Percentiles rank a stretch among this genome's conserved stretches.
These are phyloP conservation scores for Cheilosia impressa DNA, from an alignment of 2,888 invertebrate genomes.

Conservation along the genomic window DNA sequence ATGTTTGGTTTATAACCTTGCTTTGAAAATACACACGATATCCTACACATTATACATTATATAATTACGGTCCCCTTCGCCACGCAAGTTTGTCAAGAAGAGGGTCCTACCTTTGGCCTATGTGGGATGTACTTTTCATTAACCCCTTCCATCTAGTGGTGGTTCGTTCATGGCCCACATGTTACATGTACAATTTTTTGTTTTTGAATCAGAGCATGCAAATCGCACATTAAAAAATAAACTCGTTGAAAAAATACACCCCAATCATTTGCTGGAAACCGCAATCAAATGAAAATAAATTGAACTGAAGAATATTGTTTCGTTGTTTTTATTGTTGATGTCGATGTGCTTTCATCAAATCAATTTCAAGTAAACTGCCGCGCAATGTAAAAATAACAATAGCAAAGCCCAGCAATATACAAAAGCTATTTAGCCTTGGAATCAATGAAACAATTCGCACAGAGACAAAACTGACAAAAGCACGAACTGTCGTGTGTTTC, in stretches of 20 bases:
- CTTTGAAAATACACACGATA: too few relatives aligned
- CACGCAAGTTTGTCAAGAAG: too few relatives aligned
- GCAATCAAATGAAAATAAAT: conserved; percentile 34
- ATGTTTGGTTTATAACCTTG: too few relatives aligned
- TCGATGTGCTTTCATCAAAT: conserved; percentile 12
- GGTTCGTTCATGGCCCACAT: neutral
- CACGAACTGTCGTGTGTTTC: conserved; percentile 1
- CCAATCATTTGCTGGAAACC: conserved; percentile 1
- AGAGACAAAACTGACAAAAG: conserved; percentile 1
- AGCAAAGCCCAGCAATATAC: neutral
- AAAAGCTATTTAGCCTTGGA: conserved; percentile 49
- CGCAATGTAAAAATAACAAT: neutral
- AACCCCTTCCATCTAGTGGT: too few relatives aligned
- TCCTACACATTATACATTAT: too few relatives aligned
- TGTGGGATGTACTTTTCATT: too few relatives aligned
- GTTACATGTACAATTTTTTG: neutral
- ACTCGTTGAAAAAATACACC: neutral
- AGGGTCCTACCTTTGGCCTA: too few relatives aligned
- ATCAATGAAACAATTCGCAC: conserved; percentile 22
- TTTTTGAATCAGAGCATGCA: too few relatives aligned
- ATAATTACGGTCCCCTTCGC: too few relatives aligned
- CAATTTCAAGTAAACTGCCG: conserved; percentile 31
- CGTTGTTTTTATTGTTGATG: conserved; percentile 28
- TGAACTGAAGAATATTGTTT: conserved; percentile 13
- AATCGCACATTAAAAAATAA: too few relatives aligned